phyloP scores from a whole-genome alignment of 1,140 invertebrate species.

The Yoshiicerus persimilis region DNA sequence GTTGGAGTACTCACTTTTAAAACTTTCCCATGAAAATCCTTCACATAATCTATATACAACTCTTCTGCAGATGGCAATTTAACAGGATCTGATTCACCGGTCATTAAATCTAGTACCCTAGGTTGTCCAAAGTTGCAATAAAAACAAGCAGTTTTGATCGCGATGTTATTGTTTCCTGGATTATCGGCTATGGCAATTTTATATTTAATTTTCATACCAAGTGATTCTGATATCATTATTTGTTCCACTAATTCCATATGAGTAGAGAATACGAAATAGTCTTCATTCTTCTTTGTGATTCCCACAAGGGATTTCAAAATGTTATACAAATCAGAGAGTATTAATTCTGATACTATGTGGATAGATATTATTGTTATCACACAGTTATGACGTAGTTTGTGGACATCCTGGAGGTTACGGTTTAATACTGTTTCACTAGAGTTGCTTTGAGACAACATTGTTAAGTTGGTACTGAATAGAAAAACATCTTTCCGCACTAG shows the following conservation, averaged over 20 bases:
- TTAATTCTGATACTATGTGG: background rate
- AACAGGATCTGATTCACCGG: no score
- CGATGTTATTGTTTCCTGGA: background rate
- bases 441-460: background rate
- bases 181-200: background rate
- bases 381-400: background rate
- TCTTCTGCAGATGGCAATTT: no score
- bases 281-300: background rate
- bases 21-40: background rate
- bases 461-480: background rate
- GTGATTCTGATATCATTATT: background rate
- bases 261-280: background rate
- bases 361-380: background rate
- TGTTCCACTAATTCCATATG: background rate
- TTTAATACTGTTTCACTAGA: background rate
- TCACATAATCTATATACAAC: background rate
- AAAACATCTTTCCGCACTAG: background rate
- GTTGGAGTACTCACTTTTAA: background rate
- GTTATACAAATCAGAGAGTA: background rate
- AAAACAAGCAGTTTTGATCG: background rate
- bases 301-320: background rate
- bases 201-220: conserved; percentile 28
- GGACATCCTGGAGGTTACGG: background rate
- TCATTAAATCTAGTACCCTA: background rate
- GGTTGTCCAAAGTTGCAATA: conserved; percentile 7